Conservation (phyloP, 2,888 invertebrate species). For the Hyposoter didymator region DNA sequence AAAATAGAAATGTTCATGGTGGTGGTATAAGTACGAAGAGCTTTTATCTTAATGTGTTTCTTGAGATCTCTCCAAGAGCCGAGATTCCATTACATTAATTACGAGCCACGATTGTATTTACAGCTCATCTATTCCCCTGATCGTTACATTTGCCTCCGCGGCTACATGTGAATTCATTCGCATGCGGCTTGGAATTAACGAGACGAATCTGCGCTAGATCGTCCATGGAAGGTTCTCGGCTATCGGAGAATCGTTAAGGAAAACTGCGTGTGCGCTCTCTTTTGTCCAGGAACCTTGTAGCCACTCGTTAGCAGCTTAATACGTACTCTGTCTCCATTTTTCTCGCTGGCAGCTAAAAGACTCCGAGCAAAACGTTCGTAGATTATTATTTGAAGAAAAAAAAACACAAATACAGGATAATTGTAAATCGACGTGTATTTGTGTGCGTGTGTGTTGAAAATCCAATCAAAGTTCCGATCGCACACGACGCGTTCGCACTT, state of each 20-base stretch:
- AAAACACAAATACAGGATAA: slow-evolving; percentile 47
- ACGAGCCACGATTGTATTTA: slow-evolving; percentile 21
- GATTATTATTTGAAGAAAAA: slow-evolving; percentile 27
- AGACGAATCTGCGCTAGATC: slow-evolving; percentile 57
- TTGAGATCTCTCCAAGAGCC: slow-evolving; percentile 6
- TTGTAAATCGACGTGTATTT: neutral
- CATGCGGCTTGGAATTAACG: slow-evolving; percentile 48
- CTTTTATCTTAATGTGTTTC: neutral
- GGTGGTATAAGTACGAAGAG: neutral
- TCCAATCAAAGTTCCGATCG: neutral
- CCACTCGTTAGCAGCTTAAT: slow-evolving; percentile 58
- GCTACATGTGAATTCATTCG: slow-evolving; percentile 13
- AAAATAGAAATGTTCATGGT: too few relatives aligned
- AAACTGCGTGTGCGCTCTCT: slow-evolving; percentile 49
- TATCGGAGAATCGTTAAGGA: slow-evolving; percentile 64
- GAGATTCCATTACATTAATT: slow-evolving; percentile 31
- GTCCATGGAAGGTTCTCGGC: slow-evolving; percentile 33
- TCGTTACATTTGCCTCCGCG: slow-evolving; percentile 40
- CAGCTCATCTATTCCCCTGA: slow-evolving; percentile 1
- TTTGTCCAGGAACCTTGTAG: slow-evolving; percentile 60
- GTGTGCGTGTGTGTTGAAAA: neutral
- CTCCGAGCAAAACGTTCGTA: slow-evolving; percentile 11
- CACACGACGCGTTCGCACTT: neutral
- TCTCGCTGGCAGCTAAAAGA: neutral
- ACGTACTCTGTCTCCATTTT: neutral